Evolutionary conservation across 2,113 vertebrate species (phyloP).

Genomic region (Thalassoma bifasciatum): DNA sequence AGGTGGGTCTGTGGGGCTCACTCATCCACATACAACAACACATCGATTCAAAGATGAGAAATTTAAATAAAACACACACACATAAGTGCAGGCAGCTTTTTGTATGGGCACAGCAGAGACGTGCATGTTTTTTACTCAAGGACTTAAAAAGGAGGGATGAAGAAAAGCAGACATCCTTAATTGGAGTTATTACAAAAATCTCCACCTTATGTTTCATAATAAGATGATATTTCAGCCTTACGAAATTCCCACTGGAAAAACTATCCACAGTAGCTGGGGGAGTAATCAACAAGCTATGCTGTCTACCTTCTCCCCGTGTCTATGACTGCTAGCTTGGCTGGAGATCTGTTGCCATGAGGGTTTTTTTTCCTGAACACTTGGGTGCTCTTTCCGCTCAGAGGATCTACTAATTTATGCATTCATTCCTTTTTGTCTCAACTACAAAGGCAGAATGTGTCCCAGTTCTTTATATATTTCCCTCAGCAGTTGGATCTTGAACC

Average conservation of each 20-base stretch:
- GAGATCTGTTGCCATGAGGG: constrained; percentile 61
- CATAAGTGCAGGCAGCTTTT: constrained; percentile 34
- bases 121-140: background rate
- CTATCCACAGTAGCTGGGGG: constrained; percentile 26
- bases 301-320: constrained; percentile 54
- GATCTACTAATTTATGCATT: constrained; percentile 80
- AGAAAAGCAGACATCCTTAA: constrained; percentile 35
- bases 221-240: constrained; percentile 56
- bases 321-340: constrained; percentile 39
- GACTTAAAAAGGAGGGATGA: background rate
- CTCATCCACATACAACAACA: constrained; percentile 30
- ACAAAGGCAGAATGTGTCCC: constrained; percentile 75
- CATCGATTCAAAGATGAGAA: constrained; percentile 31
- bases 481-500: constrained; percentile 55
- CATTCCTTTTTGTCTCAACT: constrained; percentile 81
- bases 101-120: background rate
- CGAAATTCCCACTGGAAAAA: constrained; percentile 49
- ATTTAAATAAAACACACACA: constrained; percentile 56
- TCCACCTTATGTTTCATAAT: constrained; percentile 62
- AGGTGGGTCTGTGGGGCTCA: constrained; percentile 17
- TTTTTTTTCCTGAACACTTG: constrained; percentile 47
- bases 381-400: constrained; percentile 63
- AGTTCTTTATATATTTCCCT: constrained; percentile 73
- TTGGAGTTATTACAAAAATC: constrained; percentile 52
- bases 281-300: constrained; percentile 65